Conservation (phyloP, 2,797 vertebrate genomes). For the Chelonia mydas region DNA sequence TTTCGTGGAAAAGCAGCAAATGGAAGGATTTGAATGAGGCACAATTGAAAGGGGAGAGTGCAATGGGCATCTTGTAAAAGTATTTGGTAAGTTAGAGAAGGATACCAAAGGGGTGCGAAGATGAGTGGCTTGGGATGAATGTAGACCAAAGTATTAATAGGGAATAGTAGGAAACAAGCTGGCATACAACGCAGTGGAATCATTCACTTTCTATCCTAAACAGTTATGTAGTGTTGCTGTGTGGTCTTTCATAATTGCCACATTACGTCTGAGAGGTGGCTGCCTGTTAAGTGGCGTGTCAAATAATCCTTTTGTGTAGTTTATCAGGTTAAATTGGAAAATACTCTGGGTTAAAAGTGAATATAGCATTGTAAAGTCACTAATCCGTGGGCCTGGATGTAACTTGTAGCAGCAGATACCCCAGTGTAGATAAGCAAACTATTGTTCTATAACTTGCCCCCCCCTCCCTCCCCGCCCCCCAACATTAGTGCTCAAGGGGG, state of each 20-base stretch:
- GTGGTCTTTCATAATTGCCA: neutral
- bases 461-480: neutral
- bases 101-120: neutral
- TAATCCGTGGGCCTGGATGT: neutral
- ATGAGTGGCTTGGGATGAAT: neutral
- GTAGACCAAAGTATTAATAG: neutral
- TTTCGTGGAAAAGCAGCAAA: neutral
- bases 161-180: neutral
- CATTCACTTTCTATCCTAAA: neutral
- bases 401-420: neutral
- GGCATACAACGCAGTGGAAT: neutral
- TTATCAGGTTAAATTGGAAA: constrained; percentile 36
- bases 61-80: neutral
- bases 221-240: neutral
- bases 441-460: neutral
- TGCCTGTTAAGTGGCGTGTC: neutral
- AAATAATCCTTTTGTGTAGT: neutral
- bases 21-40: neutral
- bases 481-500: neutral
- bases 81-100: constrained; percentile 6
- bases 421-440: neutral
- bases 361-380: neutral
- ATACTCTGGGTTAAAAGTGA: neutral
- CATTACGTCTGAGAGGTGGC: neutral
- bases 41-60: neutral